These are phyloP conservation scores for Argyresthia goedartella DNA, from an alignment of 2,888 invertebrate genomes.

Conservation along the genomic window DNA sequence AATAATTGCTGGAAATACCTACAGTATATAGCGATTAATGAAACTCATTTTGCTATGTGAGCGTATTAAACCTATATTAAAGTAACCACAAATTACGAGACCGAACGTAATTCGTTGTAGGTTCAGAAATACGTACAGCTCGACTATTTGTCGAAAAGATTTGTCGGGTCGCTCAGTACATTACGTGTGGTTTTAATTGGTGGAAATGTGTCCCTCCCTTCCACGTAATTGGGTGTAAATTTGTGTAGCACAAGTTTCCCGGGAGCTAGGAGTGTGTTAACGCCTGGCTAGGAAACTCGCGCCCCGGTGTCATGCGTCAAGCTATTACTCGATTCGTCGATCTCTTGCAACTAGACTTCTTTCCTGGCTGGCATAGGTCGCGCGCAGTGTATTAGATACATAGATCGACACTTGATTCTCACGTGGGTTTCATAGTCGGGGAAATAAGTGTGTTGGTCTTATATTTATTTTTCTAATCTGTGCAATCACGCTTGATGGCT, in stretches of 20 bases:
- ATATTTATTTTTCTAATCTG: not conserved
- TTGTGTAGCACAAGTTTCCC: not conserved
- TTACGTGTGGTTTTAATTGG: not conserved
- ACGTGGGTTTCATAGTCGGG: too few species aligned
- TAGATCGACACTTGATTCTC: not conserved
- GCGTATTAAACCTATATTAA: too few species aligned
- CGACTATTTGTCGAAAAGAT: not conserved
- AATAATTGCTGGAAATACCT: too few species aligned
- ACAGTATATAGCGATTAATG: too few species aligned
- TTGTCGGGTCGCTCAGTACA: not conserved
- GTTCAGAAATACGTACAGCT: not conserved
- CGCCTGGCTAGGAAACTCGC: not conserved
- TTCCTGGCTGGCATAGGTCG: too few species aligned
- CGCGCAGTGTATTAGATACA: too few species aligned
- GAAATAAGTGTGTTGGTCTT: too few species aligned
- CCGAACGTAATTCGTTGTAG: not conserved
- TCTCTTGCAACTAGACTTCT: too few species aligned
- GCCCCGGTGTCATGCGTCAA: too few species aligned
- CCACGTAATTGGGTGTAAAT: not conserved
- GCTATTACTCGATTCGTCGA: too few species aligned
- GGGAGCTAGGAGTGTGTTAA: not conserved
- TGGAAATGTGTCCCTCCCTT: not conserved
- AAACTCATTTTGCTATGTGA: too few species aligned
- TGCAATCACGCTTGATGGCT: conserved; percentile 5
- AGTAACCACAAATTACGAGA: not conserved